A percentile compares a stretch with the other conserved stretches of the same genome.
Conservation (phyloP, 2,888 invertebrate species). For the Onthophagus sagittarius region DNA sequence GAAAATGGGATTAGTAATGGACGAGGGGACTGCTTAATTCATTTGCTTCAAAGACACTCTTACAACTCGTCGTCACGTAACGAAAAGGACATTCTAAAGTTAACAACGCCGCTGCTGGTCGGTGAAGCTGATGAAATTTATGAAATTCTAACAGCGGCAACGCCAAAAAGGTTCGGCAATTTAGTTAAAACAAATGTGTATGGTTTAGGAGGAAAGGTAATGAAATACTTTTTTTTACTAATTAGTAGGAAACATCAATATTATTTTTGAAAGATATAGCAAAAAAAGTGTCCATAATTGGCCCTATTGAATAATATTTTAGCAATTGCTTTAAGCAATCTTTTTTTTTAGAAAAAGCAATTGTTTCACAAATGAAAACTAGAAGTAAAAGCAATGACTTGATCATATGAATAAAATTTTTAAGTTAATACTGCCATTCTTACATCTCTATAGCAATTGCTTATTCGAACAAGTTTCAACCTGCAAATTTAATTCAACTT, state of each 20-base stretch:
- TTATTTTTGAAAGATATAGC: too few relatives aligned
- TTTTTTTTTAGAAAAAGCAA: too few relatives aligned
- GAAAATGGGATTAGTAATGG: background rate
- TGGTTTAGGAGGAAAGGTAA: background rate
- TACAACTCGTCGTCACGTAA: background rate
- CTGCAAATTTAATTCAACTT: too few relatives aligned
- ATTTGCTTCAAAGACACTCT: background rate
- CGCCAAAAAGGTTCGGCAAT: constrained; percentile 5
- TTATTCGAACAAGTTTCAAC: too few relatives aligned
- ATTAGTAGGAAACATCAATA: background rate
- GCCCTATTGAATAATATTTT: too few relatives aligned
- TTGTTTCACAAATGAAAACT: too few relatives aligned
- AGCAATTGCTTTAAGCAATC: too few relatives aligned
- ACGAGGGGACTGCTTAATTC: background rate
- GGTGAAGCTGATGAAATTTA: constrained; percentile 2
- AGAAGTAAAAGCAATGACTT: too few relatives aligned
- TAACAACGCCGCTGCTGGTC: background rate
- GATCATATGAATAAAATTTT: too few relatives aligned
- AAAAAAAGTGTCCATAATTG: too few relatives aligned
- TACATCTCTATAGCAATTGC: too few relatives aligned
- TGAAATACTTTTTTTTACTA: background rate
- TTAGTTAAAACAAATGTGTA: background rate
- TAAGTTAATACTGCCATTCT: too few relatives aligned
- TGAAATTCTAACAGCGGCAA: constrained; percentile 4
- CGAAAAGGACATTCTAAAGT: background rate